Base-by-base conservation (phyloP, 2,797 vertebrate species). In the Hybognathus amarus region DNA sequence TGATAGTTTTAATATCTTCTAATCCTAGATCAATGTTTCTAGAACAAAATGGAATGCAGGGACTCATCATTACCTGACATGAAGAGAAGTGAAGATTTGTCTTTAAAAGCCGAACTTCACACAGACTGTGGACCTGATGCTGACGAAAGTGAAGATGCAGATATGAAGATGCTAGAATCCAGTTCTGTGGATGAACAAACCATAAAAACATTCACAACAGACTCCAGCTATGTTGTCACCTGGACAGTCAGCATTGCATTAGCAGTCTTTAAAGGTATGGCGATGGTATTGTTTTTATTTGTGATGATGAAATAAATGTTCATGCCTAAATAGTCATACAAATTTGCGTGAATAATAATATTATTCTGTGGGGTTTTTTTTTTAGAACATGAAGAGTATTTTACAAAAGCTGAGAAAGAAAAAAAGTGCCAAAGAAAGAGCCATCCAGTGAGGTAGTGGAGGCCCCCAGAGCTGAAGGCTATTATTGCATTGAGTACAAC, bases 401-500 rank as follows among this genome's bases (percentile, higher is more conserved):
- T 40, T 47, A 68, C 86, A 59, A 17, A 80, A 71, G n/a, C 73
- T 33, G 81, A 87, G 30, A 91, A 87, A 59, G 56, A 8, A 88
- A 71, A 38, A 90, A 82, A 73, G 80, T 2, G 77, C 2, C 30
- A 3, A 86, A 81, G 18, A 87, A 74, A 79, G 47, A 77, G 33
- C 11, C 77, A 9, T 75, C 85, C 33, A 36, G 38, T 59, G 50
- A 40, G 17, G 24, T 80, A 0, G 0, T 74, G 17, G 85, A 87
- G 79, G 52, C 85, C 67, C 77, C 81, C 11, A 94, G 89, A 91
- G 59, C 76, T 10, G 90, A 92, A 8, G 85, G 85, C 40, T 94
- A 88, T 91, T 96, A 95, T 87, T 95, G 95, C 80, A 83, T 96
- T 2, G 96, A 98, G 69, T 96, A 94, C 84, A 92, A 92, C 68